A percentile compares a stretch with the other conserved stretches of the same genome.
phyloP scores from a whole-genome alignment of 2,888 invertebrate genomes.

The Molorchus minor region DNA sequence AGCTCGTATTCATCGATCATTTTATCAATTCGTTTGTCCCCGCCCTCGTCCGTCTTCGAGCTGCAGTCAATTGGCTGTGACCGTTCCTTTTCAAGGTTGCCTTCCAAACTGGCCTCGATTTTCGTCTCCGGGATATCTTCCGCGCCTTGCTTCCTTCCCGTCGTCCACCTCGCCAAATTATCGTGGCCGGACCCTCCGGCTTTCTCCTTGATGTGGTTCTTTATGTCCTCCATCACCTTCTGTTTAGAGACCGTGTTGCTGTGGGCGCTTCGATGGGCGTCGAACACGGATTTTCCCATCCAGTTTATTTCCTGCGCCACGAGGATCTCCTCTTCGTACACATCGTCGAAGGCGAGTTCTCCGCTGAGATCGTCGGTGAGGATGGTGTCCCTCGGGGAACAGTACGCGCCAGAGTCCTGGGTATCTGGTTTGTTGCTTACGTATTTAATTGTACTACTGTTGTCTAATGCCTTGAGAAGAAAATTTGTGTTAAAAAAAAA shows the following conservation, averaged over 20 bases:
- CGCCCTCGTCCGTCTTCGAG: conserved; percentile 9
- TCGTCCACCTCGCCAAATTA: neutral
- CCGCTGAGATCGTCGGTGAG: neutral
- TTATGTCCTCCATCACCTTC: neutral
- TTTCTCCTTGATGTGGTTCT: conserved; percentile 3
- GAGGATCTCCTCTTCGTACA: neutral
- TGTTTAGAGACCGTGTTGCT: too few relatives aligned
- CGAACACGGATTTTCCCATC: neutral
- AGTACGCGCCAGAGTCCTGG: neutral
- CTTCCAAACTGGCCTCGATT: conserved; percentile 6
- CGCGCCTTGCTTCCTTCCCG: conserved; percentile 7
- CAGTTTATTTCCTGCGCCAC: neutral
- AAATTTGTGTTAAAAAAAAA: too few relatives aligned
- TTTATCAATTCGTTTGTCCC: neutral
- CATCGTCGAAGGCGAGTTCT: neutral
- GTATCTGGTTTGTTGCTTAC: neutral
- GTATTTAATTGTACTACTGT: neutral
- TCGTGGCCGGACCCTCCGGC: neutral
- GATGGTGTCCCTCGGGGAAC: neutral
- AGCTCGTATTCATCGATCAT: conserved; percentile 41
- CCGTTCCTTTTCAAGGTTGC: conserved; percentile 22
- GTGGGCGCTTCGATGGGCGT: neutral
- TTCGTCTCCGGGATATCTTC: conserved; percentile 11
- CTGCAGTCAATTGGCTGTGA: conserved; percentile 31
- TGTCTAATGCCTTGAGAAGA: too few relatives aligned